These are phyloP conservation scores for Pipistrellus pygmaeus DNA, from an alignment of 2,797 vertebrate genomes.

Conservation along the genomic window DNA sequence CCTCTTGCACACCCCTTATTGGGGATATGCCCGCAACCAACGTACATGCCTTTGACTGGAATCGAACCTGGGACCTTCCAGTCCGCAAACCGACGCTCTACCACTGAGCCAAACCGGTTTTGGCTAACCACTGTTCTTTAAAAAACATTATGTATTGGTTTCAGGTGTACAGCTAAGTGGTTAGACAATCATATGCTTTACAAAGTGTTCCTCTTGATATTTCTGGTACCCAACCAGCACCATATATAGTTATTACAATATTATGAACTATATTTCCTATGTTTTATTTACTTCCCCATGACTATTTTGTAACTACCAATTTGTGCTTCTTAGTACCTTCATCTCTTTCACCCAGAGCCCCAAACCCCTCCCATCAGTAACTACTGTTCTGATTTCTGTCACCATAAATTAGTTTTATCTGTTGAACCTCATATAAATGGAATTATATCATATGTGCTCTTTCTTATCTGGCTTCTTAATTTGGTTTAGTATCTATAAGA, in stretches of 20 bases:
- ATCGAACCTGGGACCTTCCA: too few species aligned
- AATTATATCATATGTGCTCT: neutral
- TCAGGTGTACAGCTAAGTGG: neutral
- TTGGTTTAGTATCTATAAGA: neutral
- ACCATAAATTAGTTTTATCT: neutral
- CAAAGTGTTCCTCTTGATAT: neutral
- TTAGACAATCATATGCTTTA: neutral
- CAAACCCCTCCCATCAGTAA: neutral
- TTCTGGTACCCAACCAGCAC: neutral
- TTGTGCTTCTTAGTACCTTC: neutral
- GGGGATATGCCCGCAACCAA: too few species aligned
- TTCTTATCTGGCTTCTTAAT: constrained; percentile 41
- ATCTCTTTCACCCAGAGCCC: neutral
- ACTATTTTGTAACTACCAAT: neutral
- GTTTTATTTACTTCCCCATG: neutral
- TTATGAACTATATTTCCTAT: neutral
- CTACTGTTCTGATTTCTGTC: constrained; percentile 5
- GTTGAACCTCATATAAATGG: neutral
- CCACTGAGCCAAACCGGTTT: too few species aligned
- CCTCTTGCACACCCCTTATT: too few species aligned
- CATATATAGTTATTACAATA: neutral
- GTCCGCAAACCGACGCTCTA: too few species aligned
- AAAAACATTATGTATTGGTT: neutral
- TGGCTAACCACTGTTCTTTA: neutral
- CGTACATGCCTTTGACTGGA: too few species aligned